These are phyloP conservation scores for Heterochromis multidens DNA, from an alignment of 2,113 vertebrate genomes.

Conservation along the genomic window DNA sequence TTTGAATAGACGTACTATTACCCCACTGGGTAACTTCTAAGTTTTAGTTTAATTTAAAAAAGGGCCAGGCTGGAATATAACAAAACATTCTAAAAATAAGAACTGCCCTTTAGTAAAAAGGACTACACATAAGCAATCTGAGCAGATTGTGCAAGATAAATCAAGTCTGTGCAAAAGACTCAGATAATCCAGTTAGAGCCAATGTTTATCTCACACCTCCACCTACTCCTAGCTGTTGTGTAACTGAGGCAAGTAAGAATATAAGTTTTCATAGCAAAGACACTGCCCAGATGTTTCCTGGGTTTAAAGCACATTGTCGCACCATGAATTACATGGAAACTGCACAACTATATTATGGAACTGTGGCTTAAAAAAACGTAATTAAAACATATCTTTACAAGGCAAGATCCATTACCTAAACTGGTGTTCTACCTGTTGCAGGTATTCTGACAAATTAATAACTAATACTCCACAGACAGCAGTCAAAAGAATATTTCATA, in stretches of 20 bases:
- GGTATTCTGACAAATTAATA: not conserved
- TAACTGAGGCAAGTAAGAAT: constrained; percentile 7
- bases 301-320: not conserved
- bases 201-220: constrained; percentile 16
- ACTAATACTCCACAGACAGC: not conserved
- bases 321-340: not conserved
- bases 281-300: not conserved
- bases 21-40: not conserved
- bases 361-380: rapidly evolving
- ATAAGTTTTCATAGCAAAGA: not conserved
- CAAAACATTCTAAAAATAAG: not conserved
- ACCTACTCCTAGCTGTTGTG: constrained; percentile 3
- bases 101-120: not conserved
- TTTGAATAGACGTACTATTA: not conserved
- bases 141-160: constrained; percentile 23
- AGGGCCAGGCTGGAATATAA: not conserved
- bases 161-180: constrained; percentile 17
- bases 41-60: not conserved
- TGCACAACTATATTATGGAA: not conserved
- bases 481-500: not conserved
- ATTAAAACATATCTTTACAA: not conserved
- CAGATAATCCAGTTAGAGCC: constrained; percentile 15
- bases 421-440: not conserved
- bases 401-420: not conserved
- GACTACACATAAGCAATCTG: not conserved